Evolutionary conservation across 2,888 invertebrate species (phyloP).

Genomic region (Vanessa cardui): DNA sequence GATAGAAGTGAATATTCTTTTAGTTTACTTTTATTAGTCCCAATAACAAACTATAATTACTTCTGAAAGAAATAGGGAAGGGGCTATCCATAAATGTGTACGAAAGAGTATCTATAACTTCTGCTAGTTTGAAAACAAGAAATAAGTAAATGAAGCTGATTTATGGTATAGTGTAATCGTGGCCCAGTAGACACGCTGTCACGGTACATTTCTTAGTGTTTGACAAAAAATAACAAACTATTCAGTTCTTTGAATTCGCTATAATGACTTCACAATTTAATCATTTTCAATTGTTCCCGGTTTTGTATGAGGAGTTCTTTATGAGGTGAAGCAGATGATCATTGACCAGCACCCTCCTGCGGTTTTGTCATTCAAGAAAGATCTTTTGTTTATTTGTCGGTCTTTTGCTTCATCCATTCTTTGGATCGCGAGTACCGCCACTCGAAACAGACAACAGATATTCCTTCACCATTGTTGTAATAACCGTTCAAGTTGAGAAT

Average conservation of each 20-base stretch:
- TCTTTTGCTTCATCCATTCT: conserved; percentile 26
- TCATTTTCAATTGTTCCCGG: conserved; percentile 27
- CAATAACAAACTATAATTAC: no score
- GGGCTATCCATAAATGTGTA: no score
- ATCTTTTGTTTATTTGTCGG: conserved; percentile 38
- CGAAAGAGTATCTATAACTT: no score
- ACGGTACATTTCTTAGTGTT: neutral
- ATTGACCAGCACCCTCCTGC: conserved; percentile 47
- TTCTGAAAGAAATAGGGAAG: no score
- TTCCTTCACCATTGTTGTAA: conserved; percentile 36
- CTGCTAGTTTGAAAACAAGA: no score
- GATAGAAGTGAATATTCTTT: no score
- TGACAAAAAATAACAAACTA: conserved; percentile 1
- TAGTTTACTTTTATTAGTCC: no score
- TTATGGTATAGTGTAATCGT: no score
- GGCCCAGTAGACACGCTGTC: neutral
- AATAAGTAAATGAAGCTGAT: no score
- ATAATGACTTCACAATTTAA: conserved; percentile 26
- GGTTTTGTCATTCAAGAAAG: conserved; percentile 56
- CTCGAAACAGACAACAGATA: conserved; percentile 24
- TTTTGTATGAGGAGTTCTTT: conserved; percentile 30
- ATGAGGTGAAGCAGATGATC: conserved; percentile 35
- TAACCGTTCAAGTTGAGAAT: conserved; percentile 15
- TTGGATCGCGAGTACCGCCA: conserved; percentile 26
- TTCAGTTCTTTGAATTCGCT: conserved; percentile 11